phyloP scores from a whole-genome alignment of 2,888 invertebrate genomes.

The Agriopis aurantiaria region DNA sequence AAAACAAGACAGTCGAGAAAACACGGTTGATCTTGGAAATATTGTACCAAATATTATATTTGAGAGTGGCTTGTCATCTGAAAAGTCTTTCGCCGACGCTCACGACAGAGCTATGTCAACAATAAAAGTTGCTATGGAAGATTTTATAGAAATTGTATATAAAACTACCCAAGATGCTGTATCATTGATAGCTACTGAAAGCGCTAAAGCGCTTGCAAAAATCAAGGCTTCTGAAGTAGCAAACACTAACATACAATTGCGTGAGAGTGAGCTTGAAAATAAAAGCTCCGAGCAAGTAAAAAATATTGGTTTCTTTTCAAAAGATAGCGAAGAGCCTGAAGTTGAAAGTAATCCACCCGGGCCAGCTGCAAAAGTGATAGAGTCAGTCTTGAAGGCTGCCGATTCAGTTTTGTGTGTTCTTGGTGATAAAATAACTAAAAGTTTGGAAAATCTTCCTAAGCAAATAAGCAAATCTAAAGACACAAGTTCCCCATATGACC shows the following conservation, averaged over 20 bases:
- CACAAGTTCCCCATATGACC: conserved; percentile 52
- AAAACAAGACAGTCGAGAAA: not conserved
- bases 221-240: conserved; percentile 44
- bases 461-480: conserved; percentile 39
- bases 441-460: conserved; percentile 41
- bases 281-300: conserved; percentile 39
- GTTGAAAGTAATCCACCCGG: not conserved
- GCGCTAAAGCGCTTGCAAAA: conserved; percentile 51
- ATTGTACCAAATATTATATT: conserved; percentile 12
- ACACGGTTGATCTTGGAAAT: conserved; percentile 3
- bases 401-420: conserved; percentile 53
- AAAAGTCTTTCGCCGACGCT: conserved; percentile 41
- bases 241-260: conserved; percentile 32
- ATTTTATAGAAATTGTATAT: conserved; percentile 59
- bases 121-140: conserved; percentile 61
- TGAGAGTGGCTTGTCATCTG: not conserved
- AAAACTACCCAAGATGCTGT: conserved; percentile 61
- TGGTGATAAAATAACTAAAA: conserved; percentile 40
- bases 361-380: conserved; percentile 16
- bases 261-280: conserved; percentile 21
- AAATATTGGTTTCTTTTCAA: conserved; percentile 38
- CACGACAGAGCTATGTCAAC: conserved; percentile 56
- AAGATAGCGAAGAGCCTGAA: conserved; percentile 22
- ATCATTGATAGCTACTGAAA: conserved; percentile 54
- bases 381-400: conserved; percentile 49